A percentile compares a stretch with the other conserved stretches of the same genome.
Conservation (phyloP, 2,888 invertebrate species). For the Oligia latruncula region DNA sequence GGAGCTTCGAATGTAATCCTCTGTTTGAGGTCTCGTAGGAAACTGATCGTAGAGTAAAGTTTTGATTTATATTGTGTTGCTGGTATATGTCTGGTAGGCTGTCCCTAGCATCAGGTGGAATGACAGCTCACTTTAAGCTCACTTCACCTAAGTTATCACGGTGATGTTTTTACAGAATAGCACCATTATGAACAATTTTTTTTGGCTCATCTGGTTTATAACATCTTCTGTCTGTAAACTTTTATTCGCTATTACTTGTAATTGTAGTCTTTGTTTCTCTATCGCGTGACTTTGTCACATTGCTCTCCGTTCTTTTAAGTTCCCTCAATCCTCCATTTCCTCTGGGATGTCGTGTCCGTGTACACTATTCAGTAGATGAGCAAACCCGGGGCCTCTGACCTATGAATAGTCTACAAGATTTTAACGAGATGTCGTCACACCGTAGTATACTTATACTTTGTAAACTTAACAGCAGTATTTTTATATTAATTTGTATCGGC, state of each 20-base stretch:
- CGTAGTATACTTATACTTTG: too few relatives aligned
- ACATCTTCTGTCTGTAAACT: background rate
- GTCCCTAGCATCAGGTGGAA: too few relatives aligned
- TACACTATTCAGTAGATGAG: slow-evolving; percentile 40
- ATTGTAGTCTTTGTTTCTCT: background rate
- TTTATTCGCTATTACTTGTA: background rate
- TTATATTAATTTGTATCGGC: too few relatives aligned
- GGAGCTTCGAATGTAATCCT: slow-evolving; percentile 28
- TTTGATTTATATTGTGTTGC: slow-evolving; percentile 21
- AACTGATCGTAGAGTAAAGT: slow-evolving; percentile 22
- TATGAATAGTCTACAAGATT: slow-evolving; percentile 28
- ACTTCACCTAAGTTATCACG: too few relatives aligned
- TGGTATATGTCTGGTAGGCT: too few relatives aligned
- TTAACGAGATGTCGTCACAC: slow-evolving; percentile 32
- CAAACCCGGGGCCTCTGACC: slow-evolving; percentile 35
- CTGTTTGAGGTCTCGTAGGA: slow-evolving; percentile 6
- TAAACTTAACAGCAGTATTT: too few relatives aligned
- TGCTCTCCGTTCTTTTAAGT: slow-evolving; percentile 9
- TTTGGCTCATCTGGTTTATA: background rate
- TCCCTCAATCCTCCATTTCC: slow-evolving; percentile 53
- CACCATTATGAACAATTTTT: background rate
- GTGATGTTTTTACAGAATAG: too few relatives aligned
- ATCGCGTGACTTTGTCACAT: slow-evolving; percentile 53
- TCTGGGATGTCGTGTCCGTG: slow-evolving; percentile 38
- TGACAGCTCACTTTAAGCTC: too few relatives aligned